Evolutionary conservation across 2,888 invertebrate genomes (phyloP), one percentile per base, ranked within the genome.

Genomic region (Anagyrus pseudococci): DNA sequence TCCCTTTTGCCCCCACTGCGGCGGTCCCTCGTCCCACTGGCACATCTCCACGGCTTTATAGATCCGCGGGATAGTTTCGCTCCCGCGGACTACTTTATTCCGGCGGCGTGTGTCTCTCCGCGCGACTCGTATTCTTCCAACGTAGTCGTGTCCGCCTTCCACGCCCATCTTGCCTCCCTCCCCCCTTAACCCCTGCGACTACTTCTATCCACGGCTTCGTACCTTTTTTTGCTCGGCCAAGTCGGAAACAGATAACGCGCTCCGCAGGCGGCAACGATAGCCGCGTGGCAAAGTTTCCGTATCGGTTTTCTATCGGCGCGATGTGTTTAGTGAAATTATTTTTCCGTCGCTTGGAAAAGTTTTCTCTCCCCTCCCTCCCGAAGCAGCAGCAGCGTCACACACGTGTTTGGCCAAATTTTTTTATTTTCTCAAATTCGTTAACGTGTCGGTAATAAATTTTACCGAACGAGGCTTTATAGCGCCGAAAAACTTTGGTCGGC

Each of bases 161-260:
- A 15, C n/a, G 6, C 8, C 48, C 1, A 4, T 52, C 43, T 53
- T 37, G 15, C 41, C 19, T 15, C 17, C 26, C 15, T 43, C n/a
- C n/a, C n/a, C n/a, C n/a, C n/a, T n/a, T n/a, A n/a, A n/a, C n/a
- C n/a, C n/a, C n/a, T n/a, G n/a, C 22, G 20, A 20, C 23, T 48
- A 8, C 62, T 67, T 58, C 4, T 3, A 3, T n/a, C 15, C 13
- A 20, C 37, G 15, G 15, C 40, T 49, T 23, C 22, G 23, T 26
- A 23, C 3, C 6, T 48, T 55, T 10, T 29, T 29, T 29, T 29
- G 29, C 10, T 10, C 29, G 10, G 6, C 6, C 10, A 29, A 29
- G 29, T 29, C 29, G 71, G 68, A 73, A 71, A 70, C 72, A 71
- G 44, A 59, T 59, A 54, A 59, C 58, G 46, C 49, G 49, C 54